Base-by-base conservation (phyloP, 2,797 vertebrate species). In the Neosilurus hyrtlii region DNA sequence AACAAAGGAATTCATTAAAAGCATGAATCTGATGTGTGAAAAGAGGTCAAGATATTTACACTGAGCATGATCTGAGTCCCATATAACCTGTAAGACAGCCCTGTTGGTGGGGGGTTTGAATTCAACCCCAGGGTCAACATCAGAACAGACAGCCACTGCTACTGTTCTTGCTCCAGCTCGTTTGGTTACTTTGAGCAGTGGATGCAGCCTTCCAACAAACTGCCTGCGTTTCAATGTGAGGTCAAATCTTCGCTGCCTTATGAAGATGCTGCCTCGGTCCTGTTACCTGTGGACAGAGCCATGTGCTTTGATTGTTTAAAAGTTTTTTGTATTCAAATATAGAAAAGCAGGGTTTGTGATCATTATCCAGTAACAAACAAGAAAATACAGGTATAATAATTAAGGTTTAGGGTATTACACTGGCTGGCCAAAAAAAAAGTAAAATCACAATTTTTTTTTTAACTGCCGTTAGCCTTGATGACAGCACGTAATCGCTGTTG, bases 21-120 rank as follows among this genome's bases (percentile, higher is more conserved):
- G 37, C 30, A 43, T 81, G 54, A 74, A 78, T 59, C 43, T 6
- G 62, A 18, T 16, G 56, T 77, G 66, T 76, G 70, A 61, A 82
- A 68, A 82, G 49, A 80, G 20, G 76, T 76, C 74, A 86, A 87
- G 85, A 76, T 81, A 85, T 86, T 77, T 86, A 88, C 86, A 86
- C 57, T 62, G 65, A 83, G 65, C 26, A 37, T 66, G 65, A 81
- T 54, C 80, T 67, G 80, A 84, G 66, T 85, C 83, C 73, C 75
- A 54, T 22, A 43, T 74, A 78, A 80, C 85, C 79, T 54, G 56
- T 43, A 66, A 67, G 74, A 24, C 54, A 82, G 62, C 70, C 24
- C 62, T 78, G 80, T 74, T 79, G 70, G 74, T 85, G 68, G 68
- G 52, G 72, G 37, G 65, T 16, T 51, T 26, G 68, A 85, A 51